Percentiles rank a stretch among this genome's conserved stretches.
Conservation (phyloP, 2,797 vertebrate species). For the Micropoecilia bifurca region DNA sequence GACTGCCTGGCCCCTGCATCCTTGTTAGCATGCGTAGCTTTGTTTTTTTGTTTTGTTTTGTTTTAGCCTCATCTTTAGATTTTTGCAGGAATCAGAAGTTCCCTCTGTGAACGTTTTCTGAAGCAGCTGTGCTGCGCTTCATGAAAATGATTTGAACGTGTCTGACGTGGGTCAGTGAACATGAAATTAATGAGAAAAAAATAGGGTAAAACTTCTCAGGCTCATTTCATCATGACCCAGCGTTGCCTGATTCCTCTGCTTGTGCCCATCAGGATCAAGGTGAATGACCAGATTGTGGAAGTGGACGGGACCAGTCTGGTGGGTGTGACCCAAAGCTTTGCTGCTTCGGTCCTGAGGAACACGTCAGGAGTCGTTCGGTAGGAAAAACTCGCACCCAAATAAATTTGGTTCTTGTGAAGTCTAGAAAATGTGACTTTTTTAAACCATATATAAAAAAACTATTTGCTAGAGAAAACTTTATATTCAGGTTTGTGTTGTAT, state of each 20-base stretch:
- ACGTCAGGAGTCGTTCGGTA: slow-evolving; percentile 96
- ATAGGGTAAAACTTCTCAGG: background rate
- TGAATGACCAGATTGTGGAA: slow-evolving; percentile 99
- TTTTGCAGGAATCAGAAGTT: slow-evolving; percentile 12
- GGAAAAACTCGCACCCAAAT: slow-evolving; percentile 40
- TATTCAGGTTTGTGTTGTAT: too few species aligned
- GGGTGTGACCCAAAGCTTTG: slow-evolving; percentile 98
- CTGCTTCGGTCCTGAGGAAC: slow-evolving; percentile 96
- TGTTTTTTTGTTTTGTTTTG: background rate
- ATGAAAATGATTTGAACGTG: slow-evolving; percentile 31
- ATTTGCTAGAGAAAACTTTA: background rate
- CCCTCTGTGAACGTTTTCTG: slow-evolving; percentile 8
- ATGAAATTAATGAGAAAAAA: background rate
- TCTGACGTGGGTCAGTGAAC: background rate
- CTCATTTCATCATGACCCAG: background rate
- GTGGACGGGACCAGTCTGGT: slow-evolving; percentile 97
- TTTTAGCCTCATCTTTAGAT: slow-evolving; percentile 56
- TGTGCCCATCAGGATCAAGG: slow-evolving; percentile 87
- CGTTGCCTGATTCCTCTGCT: slow-evolving; percentile 6
- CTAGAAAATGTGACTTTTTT: background rate
- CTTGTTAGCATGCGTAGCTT: slow-evolving; percentile 43
- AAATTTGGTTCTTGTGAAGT: background rate
- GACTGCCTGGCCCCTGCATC: slow-evolving; percentile 34
- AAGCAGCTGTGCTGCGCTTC: slow-evolving; percentile 30
- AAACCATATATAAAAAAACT: background rate